phyloP scores from a whole-genome alignment of 2,113 vertebrate genomes.

The Hipposideros armiger region DNA sequence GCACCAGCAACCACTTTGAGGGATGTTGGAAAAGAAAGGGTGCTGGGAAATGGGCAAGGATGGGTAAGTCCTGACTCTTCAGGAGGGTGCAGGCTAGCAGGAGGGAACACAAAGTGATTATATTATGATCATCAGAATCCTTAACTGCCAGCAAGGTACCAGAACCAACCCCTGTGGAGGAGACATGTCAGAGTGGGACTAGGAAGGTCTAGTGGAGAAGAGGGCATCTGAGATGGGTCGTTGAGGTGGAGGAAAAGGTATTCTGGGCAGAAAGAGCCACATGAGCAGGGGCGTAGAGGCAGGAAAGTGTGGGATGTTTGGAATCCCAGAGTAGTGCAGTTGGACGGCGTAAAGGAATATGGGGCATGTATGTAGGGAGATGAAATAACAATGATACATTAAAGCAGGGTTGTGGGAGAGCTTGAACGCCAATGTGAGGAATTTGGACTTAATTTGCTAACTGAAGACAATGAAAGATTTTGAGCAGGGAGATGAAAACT shows the following conservation, averaged over 20 bases:
- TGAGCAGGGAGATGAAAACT: neutral
- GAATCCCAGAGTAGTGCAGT: neutral
- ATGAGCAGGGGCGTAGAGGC: rapidly evolving
- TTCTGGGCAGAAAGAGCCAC: neutral
- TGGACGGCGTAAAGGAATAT: neutral
- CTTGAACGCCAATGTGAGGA: neutral
- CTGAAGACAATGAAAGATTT: neutral
- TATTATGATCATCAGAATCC: neutral
- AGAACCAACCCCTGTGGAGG: neutral
- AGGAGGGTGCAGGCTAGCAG: neutral
- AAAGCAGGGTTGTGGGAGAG: neutral
- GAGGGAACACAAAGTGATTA: neutral
- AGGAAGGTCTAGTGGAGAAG: no score
- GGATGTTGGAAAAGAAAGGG: neutral
- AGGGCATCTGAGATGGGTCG: neutral
- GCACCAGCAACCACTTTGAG: neutral
- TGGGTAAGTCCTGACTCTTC: neutral
- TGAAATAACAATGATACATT: neutral
- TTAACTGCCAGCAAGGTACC: neutral
- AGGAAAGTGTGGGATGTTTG: neutral
- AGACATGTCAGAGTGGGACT: neutral
- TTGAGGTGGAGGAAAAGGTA: neutral
- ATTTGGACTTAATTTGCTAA: neutral
- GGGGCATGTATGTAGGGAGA: neutral
- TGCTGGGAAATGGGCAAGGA: neutral